A percentile compares a stretch with the other conserved stretches of the same genome.
Evolutionary conservation across 2,888 invertebrate species (phyloP).

Genomic region (Amphipyra tragopoginis): DNA sequence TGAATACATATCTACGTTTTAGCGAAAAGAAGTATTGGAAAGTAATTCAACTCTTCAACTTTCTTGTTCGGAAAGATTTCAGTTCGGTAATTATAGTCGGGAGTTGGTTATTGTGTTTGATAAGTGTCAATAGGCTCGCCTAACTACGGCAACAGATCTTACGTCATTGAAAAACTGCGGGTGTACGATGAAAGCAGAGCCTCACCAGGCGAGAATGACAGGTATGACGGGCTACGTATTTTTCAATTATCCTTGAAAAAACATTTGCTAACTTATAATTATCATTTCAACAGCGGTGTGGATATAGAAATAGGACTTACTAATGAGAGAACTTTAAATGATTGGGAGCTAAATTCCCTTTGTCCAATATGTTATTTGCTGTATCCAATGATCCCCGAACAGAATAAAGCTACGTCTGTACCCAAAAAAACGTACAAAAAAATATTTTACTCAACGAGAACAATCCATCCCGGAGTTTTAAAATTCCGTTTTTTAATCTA

Average conservation of each 20-base stretch:
- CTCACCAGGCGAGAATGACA: not conserved
- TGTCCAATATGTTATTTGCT: constrained; percentile 29
- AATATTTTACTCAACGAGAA: constrained; percentile 20
- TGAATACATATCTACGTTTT: not conserved
- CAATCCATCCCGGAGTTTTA: constrained; percentile 45
- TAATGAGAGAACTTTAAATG: no score
- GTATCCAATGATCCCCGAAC: constrained; percentile 33
- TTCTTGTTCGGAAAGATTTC: not conserved
- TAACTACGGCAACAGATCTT: no score
- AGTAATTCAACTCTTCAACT: not conserved
- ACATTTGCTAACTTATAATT: no score
- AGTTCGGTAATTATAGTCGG: no score
- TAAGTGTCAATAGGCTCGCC: not conserved
- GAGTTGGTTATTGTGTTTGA: not conserved
- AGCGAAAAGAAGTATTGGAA: not conserved
- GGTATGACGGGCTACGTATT: no score
- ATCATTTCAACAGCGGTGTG: not conserved
- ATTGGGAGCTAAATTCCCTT: not conserved
- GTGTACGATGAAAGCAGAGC: constrained; percentile 5
- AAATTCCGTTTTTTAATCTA: constrained; percentile 56
- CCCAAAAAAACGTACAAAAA: constrained; percentile 22
- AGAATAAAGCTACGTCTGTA: constrained; percentile 33
- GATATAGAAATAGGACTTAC: not conserved
- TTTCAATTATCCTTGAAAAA: not conserved
- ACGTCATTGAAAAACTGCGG: not conserved